phyloP scores from a whole-genome alignment of 2,888 invertebrate species.

The Tetranychus piercei region DNA sequence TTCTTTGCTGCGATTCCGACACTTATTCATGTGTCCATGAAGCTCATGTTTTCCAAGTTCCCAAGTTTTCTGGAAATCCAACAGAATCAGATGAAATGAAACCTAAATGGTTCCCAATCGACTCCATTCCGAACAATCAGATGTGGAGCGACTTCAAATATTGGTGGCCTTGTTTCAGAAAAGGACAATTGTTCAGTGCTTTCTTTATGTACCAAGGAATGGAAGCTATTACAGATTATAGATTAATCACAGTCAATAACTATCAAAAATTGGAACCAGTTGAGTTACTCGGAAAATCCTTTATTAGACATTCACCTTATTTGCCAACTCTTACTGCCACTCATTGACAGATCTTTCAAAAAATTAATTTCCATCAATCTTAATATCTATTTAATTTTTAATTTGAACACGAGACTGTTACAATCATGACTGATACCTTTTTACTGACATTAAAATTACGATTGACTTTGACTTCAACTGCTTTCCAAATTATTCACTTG shows the following conservation, averaged over 20 bases:
- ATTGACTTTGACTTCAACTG: too few species aligned
- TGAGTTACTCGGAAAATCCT: not conserved
- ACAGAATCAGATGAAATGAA: not conserved
- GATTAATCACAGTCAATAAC: not conserved
- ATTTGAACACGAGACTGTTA: too few species aligned
- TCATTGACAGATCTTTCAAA: too few species aligned
- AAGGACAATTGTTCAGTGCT: not conserved
- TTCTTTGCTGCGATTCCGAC: not conserved
- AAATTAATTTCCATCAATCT: too few species aligned
- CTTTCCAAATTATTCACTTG: too few species aligned
- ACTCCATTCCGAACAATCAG: not conserved
- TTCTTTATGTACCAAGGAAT: not conserved
- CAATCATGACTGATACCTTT: too few species aligned
- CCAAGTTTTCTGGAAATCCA: not conserved
- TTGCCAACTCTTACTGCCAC: too few species aligned
- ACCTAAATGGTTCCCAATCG: slow-evolving; percentile 2
- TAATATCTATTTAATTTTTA: too few species aligned
- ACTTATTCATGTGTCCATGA: not conserved
- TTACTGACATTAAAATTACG: too few species aligned
- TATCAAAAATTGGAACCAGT: not conserved
- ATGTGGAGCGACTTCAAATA: not conserved
- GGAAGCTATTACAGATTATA: not conserved
- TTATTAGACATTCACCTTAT: too few species aligned
- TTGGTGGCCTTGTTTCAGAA: not conserved
- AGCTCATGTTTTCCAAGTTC: not conserved